Evolutionary conservation across 2,797 vertebrate species (phyloP).

Genomic region (Tiaroga cobitis): DNA sequence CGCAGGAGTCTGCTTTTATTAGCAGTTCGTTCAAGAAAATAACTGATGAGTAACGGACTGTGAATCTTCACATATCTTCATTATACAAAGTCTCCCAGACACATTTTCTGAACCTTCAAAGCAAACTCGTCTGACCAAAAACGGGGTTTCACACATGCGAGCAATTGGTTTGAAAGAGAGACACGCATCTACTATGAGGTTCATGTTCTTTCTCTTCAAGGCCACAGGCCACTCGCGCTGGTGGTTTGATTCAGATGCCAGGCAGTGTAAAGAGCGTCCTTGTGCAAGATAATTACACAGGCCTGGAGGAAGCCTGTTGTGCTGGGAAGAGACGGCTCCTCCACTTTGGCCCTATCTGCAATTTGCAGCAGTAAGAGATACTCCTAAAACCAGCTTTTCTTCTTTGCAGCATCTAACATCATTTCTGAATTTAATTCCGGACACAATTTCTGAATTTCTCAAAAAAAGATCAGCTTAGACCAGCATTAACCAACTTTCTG

Average conservation of each 20-base stretch:
- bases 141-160: slow-evolving; percentile 61
- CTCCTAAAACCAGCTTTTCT: neutral
- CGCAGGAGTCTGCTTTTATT: slow-evolving; percentile 31
- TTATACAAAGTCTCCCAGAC: slow-evolving; percentile 4
- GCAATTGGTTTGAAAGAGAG: slow-evolving; percentile 55
- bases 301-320: slow-evolving; percentile 57
- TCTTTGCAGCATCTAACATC: neutral
- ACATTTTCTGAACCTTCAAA: slow-evolving; percentile 1
- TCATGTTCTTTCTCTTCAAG: slow-evolving; percentile 58
- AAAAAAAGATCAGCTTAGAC: neutral
- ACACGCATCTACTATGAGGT: slow-evolving; percentile 60
- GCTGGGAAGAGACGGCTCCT: slow-evolving; percentile 61
- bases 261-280: slow-evolving; percentile 58
- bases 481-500: neutral
- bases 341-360: slow-evolving; percentile 43
- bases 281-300: slow-evolving; percentile 69
- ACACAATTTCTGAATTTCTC: neutral
- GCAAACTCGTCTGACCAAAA: slow-evolving; percentile 26
- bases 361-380: slow-evolving; percentile 5
- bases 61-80: slow-evolving; percentile 26
- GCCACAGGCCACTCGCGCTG: slow-evolving; percentile 45
- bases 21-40: neutral
- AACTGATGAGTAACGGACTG: slow-evolving; percentile 27
- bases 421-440: too few species aligned
- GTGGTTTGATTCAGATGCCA: slow-evolving; percentile 60